Evolutionary conservation across 1,140 invertebrate species (phyloP), one percentile per base, ranked within the genome.

Genomic region (Tribolium madens): DNA sequence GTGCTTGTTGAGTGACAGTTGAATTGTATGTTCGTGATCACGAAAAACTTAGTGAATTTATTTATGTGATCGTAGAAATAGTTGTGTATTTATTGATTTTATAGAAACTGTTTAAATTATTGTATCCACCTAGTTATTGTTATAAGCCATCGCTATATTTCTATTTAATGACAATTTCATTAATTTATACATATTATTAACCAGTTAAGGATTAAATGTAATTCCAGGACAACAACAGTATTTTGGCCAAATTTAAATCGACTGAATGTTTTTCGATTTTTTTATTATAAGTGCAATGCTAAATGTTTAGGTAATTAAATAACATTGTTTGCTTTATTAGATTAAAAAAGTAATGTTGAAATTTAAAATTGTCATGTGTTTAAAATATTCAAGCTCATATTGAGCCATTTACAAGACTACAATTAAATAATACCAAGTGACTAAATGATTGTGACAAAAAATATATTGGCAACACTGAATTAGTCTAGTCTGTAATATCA

Each of bases 291-390:
- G 64, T 69, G 36, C 64, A 42, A 69, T 69, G 17, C 17, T 57
- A 9, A n/a, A 18, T 18, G 7, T 42, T 2, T 3, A 42, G 4
- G n/a, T 42, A 42, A n/a, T n/a, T n/a, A n/a, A n/a, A 42, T 42
- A 42, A 42, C 9, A 10, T 42, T 42, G 1, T 42, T 42, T 42
- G 36, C 36, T 42, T 42, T 31, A 31, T 2, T 31, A 31, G 26
- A 42, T 26, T 26, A 26, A n/a, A n/a, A n/a, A n/a, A n/a, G n/a
- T n/a, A n/a, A n/a, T n/a, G 21, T 26, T 26, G 6, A 26, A 26
- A 60, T 26, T 60, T 60, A 60, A 60, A 53, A 18, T 64, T 64
- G 57, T 64, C 57, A 64, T 64, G 57, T 64, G 57, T 64, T 64
- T 64, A 33, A 36, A 33, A 36, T 42, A 64, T 64, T 33, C n/a